Evolutionary conservation across 2,113 vertebrate species (phyloP).

Genomic region (Acanthochromis polyacanthus): DNA sequence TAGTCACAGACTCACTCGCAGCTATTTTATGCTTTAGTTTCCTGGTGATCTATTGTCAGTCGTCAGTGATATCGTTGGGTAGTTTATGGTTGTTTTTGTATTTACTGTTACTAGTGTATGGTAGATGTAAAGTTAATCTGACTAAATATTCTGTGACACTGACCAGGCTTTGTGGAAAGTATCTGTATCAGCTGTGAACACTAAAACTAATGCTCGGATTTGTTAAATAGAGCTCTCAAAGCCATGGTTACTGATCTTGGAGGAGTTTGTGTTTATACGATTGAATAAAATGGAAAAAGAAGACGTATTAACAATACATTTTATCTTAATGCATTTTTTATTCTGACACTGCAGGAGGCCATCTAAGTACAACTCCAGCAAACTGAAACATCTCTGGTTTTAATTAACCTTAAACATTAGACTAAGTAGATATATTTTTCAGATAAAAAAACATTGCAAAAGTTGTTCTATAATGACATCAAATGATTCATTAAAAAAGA

Average conservation of each 20-base stretch:
- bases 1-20: conserved; percentile 37
- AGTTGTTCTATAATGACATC: conserved; percentile 1
- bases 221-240: conserved; percentile 14
- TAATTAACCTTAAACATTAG: conserved; percentile 4
- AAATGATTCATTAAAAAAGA: neutral
- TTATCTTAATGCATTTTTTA: neutral
- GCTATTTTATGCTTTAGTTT: conserved; percentile 34
- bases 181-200: conserved; percentile 33
- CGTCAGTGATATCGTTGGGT: conserved; percentile 16
- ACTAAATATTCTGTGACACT: conserved; percentile 31
- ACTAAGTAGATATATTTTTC: neutral
- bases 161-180: conserved; percentile 30
- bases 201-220: conserved; percentile 33
- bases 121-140: conserved; percentile 41
- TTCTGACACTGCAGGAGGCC: neutral
- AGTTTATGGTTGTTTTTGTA: conserved; percentile 39
- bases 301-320: neutral
- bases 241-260: neutral
- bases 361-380: neutral
- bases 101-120: conserved; percentile 24
- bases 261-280: conserved; percentile 17
- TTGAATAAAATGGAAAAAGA: conserved; percentile 15
- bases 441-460: conserved; percentile 1
- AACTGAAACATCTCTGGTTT: conserved; percentile 11
- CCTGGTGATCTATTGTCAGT: conserved; percentile 17